A percentile compares a stretch with the other conserved stretches of the same genome.
Conservation (phyloP, 2,797 vertebrate genomes). For the Hoplostethus atlanticus region DNA sequence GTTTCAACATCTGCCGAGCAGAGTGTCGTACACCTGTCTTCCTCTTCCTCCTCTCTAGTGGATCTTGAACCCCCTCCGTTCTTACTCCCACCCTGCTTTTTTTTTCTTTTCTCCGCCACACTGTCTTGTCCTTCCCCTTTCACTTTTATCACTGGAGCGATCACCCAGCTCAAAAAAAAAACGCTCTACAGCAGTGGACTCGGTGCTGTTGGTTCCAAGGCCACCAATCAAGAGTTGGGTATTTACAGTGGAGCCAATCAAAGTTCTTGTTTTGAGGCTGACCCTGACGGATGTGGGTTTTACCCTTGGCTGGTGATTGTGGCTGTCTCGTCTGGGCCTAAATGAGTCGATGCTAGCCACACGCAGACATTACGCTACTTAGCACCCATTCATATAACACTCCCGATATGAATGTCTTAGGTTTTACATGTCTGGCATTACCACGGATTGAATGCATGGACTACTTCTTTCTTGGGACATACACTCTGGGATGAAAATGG, state of each 20-base stretch:
- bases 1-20: conserved; percentile 84
- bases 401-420: conserved; percentile 45
- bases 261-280: conserved; percentile 81
- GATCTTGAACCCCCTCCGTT: conserved; percentile 52
- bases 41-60: conserved; percentile 78
- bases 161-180: conserved; percentile 21
- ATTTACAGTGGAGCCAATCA: conserved; percentile 73
- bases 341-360: conserved; percentile 64
- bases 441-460: conserved; percentile 7
- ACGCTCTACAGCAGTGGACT: conserved; percentile 34
- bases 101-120: conserved; percentile 41
- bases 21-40: conserved; percentile 82
- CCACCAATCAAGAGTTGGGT: conserved; percentile 68
- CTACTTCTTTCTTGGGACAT: background rate
- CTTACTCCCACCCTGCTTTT: conserved; percentile 49
- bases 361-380: conserved; percentile 54
- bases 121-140: conserved; percentile 69
- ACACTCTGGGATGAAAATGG: background rate
- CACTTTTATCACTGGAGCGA: conserved; percentile 24
- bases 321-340: conserved; percentile 80
- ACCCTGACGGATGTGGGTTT: conserved; percentile 84
- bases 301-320: conserved; percentile 80
- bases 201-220: conserved; percentile 35
- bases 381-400: conserved; percentile 56
- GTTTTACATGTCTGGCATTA: conserved; percentile 27